Evolutionary conservation across 37 sponge, comb jelly and placozoan species (phyloP).

Genomic region (Axinella damicornis): DNA sequence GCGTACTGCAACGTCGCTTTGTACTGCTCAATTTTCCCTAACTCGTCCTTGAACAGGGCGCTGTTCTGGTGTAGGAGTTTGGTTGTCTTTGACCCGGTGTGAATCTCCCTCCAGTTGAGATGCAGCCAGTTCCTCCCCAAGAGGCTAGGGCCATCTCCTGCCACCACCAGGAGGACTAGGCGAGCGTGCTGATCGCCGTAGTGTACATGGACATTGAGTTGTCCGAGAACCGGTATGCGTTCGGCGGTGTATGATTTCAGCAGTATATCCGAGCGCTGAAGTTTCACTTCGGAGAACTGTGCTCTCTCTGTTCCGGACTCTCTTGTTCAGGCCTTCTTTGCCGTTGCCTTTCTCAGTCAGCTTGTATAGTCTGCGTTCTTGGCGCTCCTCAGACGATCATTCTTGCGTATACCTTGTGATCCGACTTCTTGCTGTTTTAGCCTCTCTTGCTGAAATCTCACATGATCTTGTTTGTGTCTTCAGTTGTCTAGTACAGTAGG

Average conservation of each 20-base stretch:
- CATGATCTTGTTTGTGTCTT: too few species aligned
- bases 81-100: background rate
- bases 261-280: too few species aligned
- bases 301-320: too few species aligned
- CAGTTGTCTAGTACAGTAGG: too few species aligned
- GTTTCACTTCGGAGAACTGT: background rate
- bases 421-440: too few species aligned
- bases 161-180: background rate
- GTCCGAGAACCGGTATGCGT: background rate
- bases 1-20: slow-evolving; percentile 12
- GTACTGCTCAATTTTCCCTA: slow-evolving; percentile 15
- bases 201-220: background rate
- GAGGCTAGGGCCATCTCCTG: background rate
- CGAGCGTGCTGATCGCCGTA: background rate
- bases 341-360: too few species aligned
- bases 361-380: too few species aligned
- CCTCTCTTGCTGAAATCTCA: too few species aligned
- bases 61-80: background rate
- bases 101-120: slow-evolving; percentile 38
- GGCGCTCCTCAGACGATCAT: too few species aligned
- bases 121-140: slow-evolving; percentile 41
- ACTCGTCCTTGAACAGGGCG: slow-evolving; percentile 9
- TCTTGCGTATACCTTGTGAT: too few species aligned
- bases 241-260: slow-evolving; percentile 20
- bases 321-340: too few species aligned